Base-by-base conservation (phyloP, 2,797 vertebrate species). In the Gorsachius magnificus region DNA sequence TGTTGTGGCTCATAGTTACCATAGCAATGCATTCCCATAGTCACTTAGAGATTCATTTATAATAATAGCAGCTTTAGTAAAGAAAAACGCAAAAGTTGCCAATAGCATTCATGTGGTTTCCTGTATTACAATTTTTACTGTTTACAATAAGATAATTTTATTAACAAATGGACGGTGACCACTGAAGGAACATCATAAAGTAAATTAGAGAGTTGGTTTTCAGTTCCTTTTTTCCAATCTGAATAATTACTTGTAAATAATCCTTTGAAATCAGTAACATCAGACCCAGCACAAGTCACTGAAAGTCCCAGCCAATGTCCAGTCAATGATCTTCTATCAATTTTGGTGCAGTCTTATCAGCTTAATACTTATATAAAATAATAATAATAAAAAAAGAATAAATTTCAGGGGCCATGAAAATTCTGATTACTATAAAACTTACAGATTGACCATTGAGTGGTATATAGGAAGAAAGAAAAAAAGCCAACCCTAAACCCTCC, bases 1-100 rank as follows among this genome's bases (percentile, higher is more conserved):
- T 96, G 75, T 91, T 94, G 74, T 94, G 93, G 77, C 61, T 95
- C 74, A 70, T 5, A 76, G 97, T 97, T 97, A 91, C 97, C 96
- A 97, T 97, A 96, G 96, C 91, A 97, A 97, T 97, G 63, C 81
- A 83, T 91, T 94, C 57, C 82, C 88, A 89, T 29, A 95, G 91
- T 81, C 76, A 92, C 89, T 93, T 88, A 72, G 53, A 91, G 83
- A 90, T 82, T 94, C 64, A 86, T 94, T 97, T 96, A 79, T 85
- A 92, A 93, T 83, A 93, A 89, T 22, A 90, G 53, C 0, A 6
- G 33, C 57, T 96, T 95, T 78, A 64, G 60, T 74, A 89, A 96
- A 95, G 79, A 87, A 85, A n/a, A 92, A 84, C 80, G 35, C 33
- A 88, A 57, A 94, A 96, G 64, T 92, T 93, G 74, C 76, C 86